Evolutionary conservation across 2,113 vertebrate species (phyloP), one percentile per base, ranked within the genome.

Genomic region (Opisthocomus hoazin): DNA sequence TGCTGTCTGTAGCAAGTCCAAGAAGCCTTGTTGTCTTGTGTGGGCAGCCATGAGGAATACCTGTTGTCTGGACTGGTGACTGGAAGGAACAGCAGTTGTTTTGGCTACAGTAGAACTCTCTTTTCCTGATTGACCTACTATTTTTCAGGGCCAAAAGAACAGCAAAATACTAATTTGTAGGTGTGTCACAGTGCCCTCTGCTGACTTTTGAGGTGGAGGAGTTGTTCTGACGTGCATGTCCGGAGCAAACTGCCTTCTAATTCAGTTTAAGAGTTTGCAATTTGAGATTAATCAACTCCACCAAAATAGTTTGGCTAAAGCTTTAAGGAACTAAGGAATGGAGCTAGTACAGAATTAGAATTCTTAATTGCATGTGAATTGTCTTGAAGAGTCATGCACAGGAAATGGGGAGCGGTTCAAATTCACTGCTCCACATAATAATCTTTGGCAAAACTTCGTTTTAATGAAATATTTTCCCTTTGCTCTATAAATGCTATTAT

Each of bases 301-400:
- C 70, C 75, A 3, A 60, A 86, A 56, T 46, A 22, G 19, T 48
- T 56, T 22, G 27, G 43, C 45, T 78, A 71, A 64, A 14, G 22
- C 57, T 90, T 91, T 37, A 43, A 91, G 50, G 53, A 89, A 20
- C 53, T 69, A 57, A 53, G 54, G 65, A 76, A 50, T 71, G 29
- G 77, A 73, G 23, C 48, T 89, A 46, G 34, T 71, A 68, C 60
- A 75, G 48, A 94, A 87, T 79, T 90, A 76, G 26, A 79, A 46
- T 87, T 94, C 30, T 73, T 95, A 92, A 90, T 90, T 94, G 80
- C n/a, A 23, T 69, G 32, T 79, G 57, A 92, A 83, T 94, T 95
- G 89, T 53, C 48, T 57, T 1, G 9, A 48, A 34, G 60, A 87
- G 73, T 94, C 45, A 84, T 17, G 51, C 29, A 57, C n/a, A 83